Evolutionary conservation across 2,888 invertebrate genomes (phyloP), one percentile per base, ranked within the genome.

Genomic region (Dinocampus coccinellae): DNA sequence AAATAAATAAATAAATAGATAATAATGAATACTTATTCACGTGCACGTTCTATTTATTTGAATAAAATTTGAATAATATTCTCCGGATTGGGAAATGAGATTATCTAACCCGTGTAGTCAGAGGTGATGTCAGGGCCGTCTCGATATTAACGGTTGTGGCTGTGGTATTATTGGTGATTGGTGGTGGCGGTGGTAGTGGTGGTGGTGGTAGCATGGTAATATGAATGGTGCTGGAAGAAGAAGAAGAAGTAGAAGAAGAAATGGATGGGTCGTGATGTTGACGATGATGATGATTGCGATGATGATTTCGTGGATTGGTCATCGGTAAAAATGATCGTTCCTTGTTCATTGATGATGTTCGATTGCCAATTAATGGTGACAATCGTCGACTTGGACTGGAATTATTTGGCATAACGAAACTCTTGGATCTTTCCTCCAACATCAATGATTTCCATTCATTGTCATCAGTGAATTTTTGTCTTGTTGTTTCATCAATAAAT

Each of bases 141-240:
- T 68, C 72, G 34, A 67, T 67, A 36, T 58, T 65, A 74, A 75
- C 74, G 62, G 69, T 75, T 67, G 71, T 76, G 71, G 69, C 67
- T 70, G 70, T 75, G 75, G 58, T 71, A 55, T 65, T 69, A 74
- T 69, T 76, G 73, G 72, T 77, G 78, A 73, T 75, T 75, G 79
- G 73, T 75, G 82, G 80, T 65, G 84, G 80, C 79, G 83, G 80
- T 73, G 82, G 81, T 72, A 80, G 76, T 74, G 81, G 78, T 61
- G 80, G 80, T 79, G 83, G 80, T 74, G 82, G 81, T 83, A 83
- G 80, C 79, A 82, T 82, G 82, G 81, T 73, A 72, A 75, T 82
- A 82, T 85, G 85, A 84, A 83, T 85, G 76, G 85, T 85, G 84
- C 86, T 85, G 80, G 84, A 85, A 79, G 86, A 84, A 79, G 85